Evolutionary conservation across 2,797 vertebrate genomes (phyloP).

Genomic region (Tenualosa ilisha): DNA sequence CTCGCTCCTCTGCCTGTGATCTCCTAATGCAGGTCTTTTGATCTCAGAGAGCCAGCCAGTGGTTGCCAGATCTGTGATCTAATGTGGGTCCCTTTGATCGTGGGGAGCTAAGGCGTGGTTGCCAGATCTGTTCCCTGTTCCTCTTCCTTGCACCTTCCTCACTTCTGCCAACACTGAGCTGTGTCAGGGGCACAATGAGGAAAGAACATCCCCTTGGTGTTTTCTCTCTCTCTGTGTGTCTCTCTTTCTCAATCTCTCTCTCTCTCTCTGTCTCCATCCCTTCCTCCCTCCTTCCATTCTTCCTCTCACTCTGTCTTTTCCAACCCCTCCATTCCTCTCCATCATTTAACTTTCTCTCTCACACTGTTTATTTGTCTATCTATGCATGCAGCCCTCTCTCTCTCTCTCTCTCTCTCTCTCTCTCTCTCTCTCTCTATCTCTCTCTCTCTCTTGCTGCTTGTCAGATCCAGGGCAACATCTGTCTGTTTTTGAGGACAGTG

Average conservation of each 20-base stretch:
- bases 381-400: background rate
- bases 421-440: background rate
- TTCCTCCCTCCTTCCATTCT: background rate
- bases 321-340: background rate
- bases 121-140: conserved; percentile 2
- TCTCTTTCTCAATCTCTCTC: background rate
- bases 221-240: background rate
- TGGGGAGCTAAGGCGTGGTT: background rate
- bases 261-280: background rate
- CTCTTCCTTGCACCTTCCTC: background rate
- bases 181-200: background rate
- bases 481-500: background rate
- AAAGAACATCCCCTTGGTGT: background rate
- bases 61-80: conserved; percentile 9
- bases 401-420: background rate
- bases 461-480: background rate
- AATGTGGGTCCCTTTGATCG: background rate
- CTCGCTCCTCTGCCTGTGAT: background rate
- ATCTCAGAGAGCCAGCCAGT: background rate
- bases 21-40: background rate
- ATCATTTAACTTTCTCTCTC: background rate
- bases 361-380: background rate
- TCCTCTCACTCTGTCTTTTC: background rate
- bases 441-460: background rate
- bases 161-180: background rate